Conservation (phyloP, 2,113 vertebrate species). For the Gymnogyps californianus region DNA sequence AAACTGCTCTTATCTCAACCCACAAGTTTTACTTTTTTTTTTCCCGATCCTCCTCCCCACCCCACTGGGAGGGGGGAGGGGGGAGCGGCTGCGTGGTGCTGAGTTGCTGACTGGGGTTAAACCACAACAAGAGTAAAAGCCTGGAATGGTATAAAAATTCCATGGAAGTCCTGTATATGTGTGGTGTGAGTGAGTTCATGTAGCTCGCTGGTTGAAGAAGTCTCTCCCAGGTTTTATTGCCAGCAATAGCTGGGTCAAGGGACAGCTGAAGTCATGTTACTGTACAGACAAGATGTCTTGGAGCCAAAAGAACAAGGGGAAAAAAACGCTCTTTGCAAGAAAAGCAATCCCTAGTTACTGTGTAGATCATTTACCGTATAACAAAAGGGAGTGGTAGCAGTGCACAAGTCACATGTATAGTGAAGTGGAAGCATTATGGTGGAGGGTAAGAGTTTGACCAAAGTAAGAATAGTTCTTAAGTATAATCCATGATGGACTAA, state of each 20-base stretch:
- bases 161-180: rapidly evolving
- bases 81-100: too few species aligned
- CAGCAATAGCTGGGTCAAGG: not conserved
- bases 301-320: not conserved
- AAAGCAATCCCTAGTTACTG: not conserved
- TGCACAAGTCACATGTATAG: not conserved
- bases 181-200: not conserved
- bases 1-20: too few species aligned
- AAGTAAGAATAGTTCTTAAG: not conserved
- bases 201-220: not conserved
- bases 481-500: not conserved
- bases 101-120: too few species aligned
- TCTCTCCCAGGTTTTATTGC: not conserved
- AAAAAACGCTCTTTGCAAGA: not conserved
- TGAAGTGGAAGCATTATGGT: not conserved
- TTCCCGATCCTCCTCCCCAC: too few species aligned
- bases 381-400: not conserved
- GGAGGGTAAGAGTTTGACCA: not conserved
- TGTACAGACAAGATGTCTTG: not conserved
- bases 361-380: not conserved
- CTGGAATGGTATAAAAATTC: not conserved
- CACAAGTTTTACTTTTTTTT: too few species aligned
- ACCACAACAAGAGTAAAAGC: not conserved
- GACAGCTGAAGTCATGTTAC: not conserved
- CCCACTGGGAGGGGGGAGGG: too few species aligned